Evolutionary conservation across 2,113 vertebrate genomes (phyloP).

Genomic region (Willisornis vidua): DNA sequence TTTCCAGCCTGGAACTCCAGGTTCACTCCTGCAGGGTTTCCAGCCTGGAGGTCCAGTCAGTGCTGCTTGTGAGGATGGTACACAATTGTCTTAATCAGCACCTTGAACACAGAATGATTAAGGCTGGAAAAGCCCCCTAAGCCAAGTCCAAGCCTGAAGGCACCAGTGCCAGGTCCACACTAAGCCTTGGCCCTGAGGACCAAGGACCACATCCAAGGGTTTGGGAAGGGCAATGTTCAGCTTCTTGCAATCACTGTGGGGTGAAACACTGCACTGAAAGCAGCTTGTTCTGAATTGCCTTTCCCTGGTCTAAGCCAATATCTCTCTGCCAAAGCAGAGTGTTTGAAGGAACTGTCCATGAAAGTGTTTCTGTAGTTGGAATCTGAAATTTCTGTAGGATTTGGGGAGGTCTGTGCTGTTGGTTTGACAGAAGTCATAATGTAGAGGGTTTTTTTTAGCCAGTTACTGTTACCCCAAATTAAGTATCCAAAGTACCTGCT

Average conservation of each 20-base stretch:
- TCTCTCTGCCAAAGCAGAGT: not conserved
- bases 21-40: not conserved
- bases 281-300: not conserved
- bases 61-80: not conserved
- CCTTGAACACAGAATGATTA: not conserved
- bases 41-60: too few species aligned
- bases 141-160: not conserved
- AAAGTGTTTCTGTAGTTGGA: not conserved
- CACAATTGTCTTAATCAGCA: not conserved
- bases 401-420: not conserved
- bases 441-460: not conserved
- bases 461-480: not conserved
- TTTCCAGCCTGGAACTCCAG: not conserved
- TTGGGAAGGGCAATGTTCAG: not conserved
- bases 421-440: not conserved
- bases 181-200: not conserved
- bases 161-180: not conserved
- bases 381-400: not conserved
- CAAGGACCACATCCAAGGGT: not conserved
- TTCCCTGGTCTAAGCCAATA: not conserved
- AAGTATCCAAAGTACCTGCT: fast-evolving
- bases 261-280: not conserved
- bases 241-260: not conserved
- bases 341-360: not conserved
- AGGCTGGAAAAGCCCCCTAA: not conserved